phyloP scores from a whole-genome alignment of 1,140 invertebrate species.

The Ceratina calcarata region DNA sequence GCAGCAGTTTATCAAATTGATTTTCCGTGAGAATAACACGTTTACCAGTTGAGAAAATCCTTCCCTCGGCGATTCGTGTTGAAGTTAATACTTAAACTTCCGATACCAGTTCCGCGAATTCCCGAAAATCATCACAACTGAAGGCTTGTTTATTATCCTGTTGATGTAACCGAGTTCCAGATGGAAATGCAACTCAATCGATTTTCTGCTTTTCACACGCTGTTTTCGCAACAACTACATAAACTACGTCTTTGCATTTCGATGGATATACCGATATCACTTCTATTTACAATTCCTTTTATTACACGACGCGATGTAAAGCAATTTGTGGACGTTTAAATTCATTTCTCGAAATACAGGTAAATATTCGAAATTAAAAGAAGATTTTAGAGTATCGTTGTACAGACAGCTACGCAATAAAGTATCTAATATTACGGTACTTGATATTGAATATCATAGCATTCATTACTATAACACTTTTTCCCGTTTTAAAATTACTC shows the following conservation, averaged over 20 bases:
- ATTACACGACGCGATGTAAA: neutral
- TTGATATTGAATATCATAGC: too few species aligned
- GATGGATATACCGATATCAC: neutral
- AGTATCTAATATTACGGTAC: too few species aligned
- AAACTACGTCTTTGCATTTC: neutral
- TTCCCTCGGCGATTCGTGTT: neutral
- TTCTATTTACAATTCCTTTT: neutral
- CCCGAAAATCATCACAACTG: neutral
- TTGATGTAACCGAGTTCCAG: slow-evolving; percentile 22
- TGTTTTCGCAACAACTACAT: neutral
- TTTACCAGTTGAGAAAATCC: too few species aligned
- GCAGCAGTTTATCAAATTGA: too few species aligned
- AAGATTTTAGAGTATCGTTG: too few species aligned
- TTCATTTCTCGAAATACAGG: neutral
- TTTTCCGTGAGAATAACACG: too few species aligned
- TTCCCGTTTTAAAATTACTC: neutral
- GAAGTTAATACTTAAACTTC: slow-evolving; percentile 9
- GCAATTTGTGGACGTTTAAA: too few species aligned
- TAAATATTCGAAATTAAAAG: neutral
- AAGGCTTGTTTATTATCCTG: slow-evolving; percentile 51
- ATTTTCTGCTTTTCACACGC: neutral
- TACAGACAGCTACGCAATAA: too few species aligned
- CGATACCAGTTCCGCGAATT: neutral
- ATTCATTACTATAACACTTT: too few species aligned
- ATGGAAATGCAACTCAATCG: neutral